phyloP scores from a whole-genome alignment of 1,140 invertebrate genomes.

The Acyrthosiphon pisum region DNA sequence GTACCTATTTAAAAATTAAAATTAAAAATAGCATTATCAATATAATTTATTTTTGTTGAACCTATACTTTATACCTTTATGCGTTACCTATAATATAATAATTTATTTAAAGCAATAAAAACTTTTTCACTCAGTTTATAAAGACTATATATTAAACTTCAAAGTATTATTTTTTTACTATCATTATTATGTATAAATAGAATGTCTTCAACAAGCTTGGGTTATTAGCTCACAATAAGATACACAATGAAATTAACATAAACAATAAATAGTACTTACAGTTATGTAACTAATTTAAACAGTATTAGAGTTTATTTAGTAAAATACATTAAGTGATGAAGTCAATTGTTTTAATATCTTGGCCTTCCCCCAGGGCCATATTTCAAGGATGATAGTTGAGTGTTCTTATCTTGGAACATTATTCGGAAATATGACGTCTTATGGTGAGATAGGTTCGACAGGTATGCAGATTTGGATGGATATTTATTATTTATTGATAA shows the following conservation, averaged over 20 bases:
- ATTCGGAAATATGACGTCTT: not conserved
- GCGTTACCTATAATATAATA: not conserved
- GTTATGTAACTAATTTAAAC: not conserved
- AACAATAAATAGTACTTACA: not conserved
- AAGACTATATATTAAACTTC: not conserved
- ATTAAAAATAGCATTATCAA: not conserved
- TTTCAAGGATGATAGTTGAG: not conserved
- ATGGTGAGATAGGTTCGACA: not conserved
- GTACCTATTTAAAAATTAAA: not conserved
- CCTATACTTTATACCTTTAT: not conserved
- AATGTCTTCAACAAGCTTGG: not conserved
- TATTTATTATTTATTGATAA: not conserved
- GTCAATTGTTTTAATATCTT: not conserved
- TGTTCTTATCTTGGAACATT: not conserved
- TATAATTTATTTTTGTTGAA: not conserved
- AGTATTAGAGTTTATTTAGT: not conserved
- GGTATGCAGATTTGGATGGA: not conserved
- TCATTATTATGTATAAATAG: not conserved
- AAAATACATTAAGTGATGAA: not conserved
- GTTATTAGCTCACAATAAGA: not conserved
- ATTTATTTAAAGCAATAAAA: not conserved
- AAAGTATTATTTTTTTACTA: not conserved
- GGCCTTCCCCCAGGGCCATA: not conserved
- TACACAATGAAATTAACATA: not conserved
- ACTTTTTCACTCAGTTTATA: not conserved